Evolutionary conservation across 2,797 vertebrate species (phyloP), one percentile per base, ranked within the genome.

Genomic region (Fundulus diaphanus): DNA sequence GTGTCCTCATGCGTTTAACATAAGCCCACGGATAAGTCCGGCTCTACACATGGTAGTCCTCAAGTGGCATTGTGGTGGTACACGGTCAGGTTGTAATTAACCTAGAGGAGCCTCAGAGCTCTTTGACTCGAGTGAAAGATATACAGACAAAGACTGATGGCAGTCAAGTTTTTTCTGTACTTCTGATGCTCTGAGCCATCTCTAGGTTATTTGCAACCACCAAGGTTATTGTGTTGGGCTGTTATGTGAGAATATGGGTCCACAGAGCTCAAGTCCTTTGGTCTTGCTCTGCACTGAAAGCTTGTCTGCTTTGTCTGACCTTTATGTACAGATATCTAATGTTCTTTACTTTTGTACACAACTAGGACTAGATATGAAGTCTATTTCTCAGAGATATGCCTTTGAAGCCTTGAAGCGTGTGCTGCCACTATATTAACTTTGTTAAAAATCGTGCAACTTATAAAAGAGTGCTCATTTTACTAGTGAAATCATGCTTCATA

Each of bases 81-180:
- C 66, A 11, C 35, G 42, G 65, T 75, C 52, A 59, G 56, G 46
- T 66, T 82, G 54, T 76, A 82, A 82, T 79, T 83, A 77, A 82
- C 51, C 37, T 73, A n/a, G 5, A 59, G 65, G 74, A 1, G 51
- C 59, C 67, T 80, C 35, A 74, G 49, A 84, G 67, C 52, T 68
- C 51, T 72, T 80, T 67, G 68, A 70, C 73, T 85, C 18, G 61
- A 2, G 9, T 66, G 51, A 66, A 33, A 82, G 16, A 79, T 76
- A 67, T 74, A 33, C 76, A 46, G 52, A 67, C 72, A 78, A 78
- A 77, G 65, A 65, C 37, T 67, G 76, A 59, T 61, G 40, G 73
- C 76, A n/a, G n/a, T n/a, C n/a, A n/a, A n/a, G n/a, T n/a, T n/a
- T n/a, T n/a, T n/a, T n/a, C n/a, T n/a, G n/a, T n/a, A n/a, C n/a